Conservation (phyloP, 2,888 invertebrate species). For the Torymus aiolomorphi region DNA sequence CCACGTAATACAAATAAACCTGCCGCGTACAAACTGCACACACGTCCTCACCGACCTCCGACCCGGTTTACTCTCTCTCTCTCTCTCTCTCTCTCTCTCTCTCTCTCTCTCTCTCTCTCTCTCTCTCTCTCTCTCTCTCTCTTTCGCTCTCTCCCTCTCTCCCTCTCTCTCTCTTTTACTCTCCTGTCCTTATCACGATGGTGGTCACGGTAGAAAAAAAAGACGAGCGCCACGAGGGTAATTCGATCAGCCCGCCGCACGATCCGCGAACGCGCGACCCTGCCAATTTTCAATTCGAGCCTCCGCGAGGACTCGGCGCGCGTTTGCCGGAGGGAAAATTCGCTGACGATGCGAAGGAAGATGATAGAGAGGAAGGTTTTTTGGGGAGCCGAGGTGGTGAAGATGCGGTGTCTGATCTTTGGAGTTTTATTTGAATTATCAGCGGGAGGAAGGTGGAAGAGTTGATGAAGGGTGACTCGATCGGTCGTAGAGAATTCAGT, state of each 20-base stretch:
- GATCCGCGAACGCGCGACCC: not conserved
- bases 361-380: not conserved
- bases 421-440: conserved; percentile 30
- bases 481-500: too few relatives aligned
- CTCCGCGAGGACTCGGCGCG: too few relatives aligned
- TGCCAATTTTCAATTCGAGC: conserved; percentile 44
- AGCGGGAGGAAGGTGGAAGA: not conserved
- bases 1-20: too few relatives aligned
- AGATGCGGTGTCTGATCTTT: not conserved
- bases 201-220: conserved; percentile 22
- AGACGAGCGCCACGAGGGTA: conserved; percentile 21
- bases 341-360: conserved; percentile 16
- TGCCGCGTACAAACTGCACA: too few relatives aligned
- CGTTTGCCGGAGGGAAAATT: not conserved
- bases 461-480: too few relatives aligned
- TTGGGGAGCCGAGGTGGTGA: not conserved
- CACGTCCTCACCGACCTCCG: not conserved
- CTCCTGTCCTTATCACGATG: conserved; percentile 8
- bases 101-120: not conserved
- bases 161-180: not conserved
- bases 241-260: conserved; percentile 38
- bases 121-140: conserved; percentile 2
- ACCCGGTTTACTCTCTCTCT: conserved; percentile 26
- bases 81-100: not conserved
- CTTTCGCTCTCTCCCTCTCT: not conserved